A percentile compares a stretch with the other conserved stretches of the same genome.
phyloP scores from a whole-genome alignment of 2,888 invertebrate species.

The Caenorhabditis drosophilae region DNA sequence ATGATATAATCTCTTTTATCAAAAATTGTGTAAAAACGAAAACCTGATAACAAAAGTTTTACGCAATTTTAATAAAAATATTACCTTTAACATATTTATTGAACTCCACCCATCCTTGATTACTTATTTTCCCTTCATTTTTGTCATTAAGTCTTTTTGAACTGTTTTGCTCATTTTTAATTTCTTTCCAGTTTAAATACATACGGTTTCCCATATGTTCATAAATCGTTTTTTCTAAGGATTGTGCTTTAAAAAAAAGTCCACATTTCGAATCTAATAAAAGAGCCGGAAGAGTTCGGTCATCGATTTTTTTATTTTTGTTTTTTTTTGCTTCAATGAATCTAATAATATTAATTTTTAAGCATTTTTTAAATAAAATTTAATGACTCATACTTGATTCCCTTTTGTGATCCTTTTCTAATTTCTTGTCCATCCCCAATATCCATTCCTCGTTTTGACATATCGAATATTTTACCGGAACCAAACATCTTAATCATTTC shows the following conservation, averaged over 20 bases:
- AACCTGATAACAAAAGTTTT: no score
- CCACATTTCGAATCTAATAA: slow-evolving; percentile 2
- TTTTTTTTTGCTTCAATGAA: slow-evolving; percentile 3
- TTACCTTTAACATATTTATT: slow-evolving; percentile 3
- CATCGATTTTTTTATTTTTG: not conserved
- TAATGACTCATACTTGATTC: slow-evolving; percentile 4
- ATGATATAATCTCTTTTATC: not conserved
- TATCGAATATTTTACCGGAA: slow-evolving; percentile 3
- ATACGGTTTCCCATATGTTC: not conserved
- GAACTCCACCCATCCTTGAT: not conserved
- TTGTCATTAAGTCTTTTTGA: no score
- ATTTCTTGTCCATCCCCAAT: slow-evolving; percentile 4
- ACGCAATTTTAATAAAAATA: no score
- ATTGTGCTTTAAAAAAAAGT: not conserved
- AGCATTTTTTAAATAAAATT: not conserved
- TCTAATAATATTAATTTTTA: not conserved
- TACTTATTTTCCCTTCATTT: not conserved
- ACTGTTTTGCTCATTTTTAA: no score
- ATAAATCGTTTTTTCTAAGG: not conserved
- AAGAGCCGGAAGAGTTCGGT: not conserved
- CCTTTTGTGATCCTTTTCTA: slow-evolving; percentile 4
- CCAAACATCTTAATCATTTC: slow-evolving; percentile 3
- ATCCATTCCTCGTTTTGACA: not conserved
- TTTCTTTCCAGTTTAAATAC: not conserved
- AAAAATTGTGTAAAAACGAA: not conserved